These are phyloP conservation scores for Sebastes iracundus DNA, from an alignment of 2,797 vertebrate genomes.

Conservation along the genomic window DNA sequence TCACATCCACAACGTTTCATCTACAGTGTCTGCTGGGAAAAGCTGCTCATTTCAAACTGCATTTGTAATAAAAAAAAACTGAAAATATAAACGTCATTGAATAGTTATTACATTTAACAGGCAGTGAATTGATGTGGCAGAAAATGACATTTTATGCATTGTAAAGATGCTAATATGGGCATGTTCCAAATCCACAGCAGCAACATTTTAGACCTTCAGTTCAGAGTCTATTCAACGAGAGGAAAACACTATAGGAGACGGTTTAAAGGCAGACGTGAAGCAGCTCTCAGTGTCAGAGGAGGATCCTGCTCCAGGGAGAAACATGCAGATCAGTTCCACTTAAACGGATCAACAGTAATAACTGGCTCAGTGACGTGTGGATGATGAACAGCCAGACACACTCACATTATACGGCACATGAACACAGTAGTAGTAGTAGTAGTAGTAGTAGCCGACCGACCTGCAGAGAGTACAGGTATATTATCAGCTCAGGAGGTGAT, in stretches of 20 bases:
- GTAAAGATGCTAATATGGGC: background rate
- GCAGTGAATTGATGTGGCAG: too few species aligned
- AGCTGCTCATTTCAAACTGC: background rate
- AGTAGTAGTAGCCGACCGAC: too few species aligned
- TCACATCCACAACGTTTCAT: background rate
- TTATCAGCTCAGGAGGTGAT: too few species aligned
- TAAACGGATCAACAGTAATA: conserved; percentile 57
- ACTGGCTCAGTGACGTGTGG: background rate
- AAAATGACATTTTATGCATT: background rate
- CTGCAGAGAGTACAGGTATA: too few species aligned
- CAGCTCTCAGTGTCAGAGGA: conserved; percentile 14
- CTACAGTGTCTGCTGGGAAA: background rate
- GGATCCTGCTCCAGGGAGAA: background rate
- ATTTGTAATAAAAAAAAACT: too few species aligned
- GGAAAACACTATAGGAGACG: background rate
- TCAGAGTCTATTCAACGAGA: background rate
- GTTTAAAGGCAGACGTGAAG: background rate
- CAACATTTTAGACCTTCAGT: background rate
- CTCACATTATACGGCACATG: background rate
- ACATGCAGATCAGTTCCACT: conserved; percentile 53
- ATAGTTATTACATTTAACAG: too few species aligned
- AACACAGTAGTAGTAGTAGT: background rate
- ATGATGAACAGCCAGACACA: conserved; percentile 5
- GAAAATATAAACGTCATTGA: too few species aligned
- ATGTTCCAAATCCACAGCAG: background rate